Base-by-base conservation (phyloP, 1,140 invertebrate genomes). In the Gryllus bimaculatus region DNA sequence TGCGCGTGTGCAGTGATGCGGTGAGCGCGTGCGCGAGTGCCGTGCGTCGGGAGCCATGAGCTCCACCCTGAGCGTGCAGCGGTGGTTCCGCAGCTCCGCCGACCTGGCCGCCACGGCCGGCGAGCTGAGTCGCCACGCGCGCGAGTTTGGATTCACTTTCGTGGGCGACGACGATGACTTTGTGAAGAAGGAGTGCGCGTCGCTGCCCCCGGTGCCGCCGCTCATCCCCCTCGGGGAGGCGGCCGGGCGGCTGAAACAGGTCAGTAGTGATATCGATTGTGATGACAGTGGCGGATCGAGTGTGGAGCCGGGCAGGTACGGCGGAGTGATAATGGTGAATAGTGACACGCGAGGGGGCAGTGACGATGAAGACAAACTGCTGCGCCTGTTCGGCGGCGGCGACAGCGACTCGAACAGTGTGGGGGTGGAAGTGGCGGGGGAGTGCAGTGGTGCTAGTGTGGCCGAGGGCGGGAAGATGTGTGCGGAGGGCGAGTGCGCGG, bases 261-360 rank as follows among this genome's bases (percentile, higher is more conserved):
- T 66, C 10, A 20, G 20, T 20, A 75, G 74, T 47, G 74, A 75
- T 75, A 47, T 78, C 77, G 26, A 54, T 26, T 54, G 18, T 15
- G 74, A 47, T 39, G 79, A 48, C 79, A 26, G 15, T 15, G 49
- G 77, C 77, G 8, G 48, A 8, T 49, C 21, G n/a, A 47, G 78
- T 20, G 78, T 26, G 26, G 78, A 47, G 49, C 18, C 73, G 20
- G 78, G 47, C 8, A 48, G 20, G 47, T 79, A 76, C 49, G 79
- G 79, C 15, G 76, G 79, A 39, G 79, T 79, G 75, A 48, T 79
- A 26, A 79, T 79, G 79, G 76, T 79, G 21, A 79, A 79, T 75
- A 48, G 78, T 73, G 77, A 54, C 18, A 54, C 18, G n/a, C 77
- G 21, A 12, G 75, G 12, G 39, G 39, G 39, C 5, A n/a, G 75